Evolutionary conservation across 2,113 vertebrate genomes (phyloP).

Genomic region (Psammodynastes pulverulentus): DNA sequence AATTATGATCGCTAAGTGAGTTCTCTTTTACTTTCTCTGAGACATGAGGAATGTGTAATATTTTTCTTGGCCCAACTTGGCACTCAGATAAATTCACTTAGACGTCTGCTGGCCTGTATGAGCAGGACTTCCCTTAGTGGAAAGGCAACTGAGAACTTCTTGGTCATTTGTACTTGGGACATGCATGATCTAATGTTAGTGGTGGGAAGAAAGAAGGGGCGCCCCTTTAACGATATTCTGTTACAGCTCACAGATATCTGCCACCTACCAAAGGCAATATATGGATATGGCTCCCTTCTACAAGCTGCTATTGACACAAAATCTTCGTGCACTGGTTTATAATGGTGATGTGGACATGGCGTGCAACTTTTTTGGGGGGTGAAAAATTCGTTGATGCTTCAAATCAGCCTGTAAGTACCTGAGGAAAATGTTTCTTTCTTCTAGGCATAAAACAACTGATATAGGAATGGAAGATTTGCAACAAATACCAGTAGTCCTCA

Average conservation of each 20-base stretch:
- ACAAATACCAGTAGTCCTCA: neutral
- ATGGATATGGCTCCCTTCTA: slow-evolving; percentile 24
- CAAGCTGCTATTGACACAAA: neutral
- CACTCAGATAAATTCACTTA: neutral
- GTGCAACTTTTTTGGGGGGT: slow-evolving; percentile 45
- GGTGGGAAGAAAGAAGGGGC: neutral
- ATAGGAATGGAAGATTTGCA: neutral
- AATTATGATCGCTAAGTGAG: neutral
- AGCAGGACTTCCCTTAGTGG: neutral
- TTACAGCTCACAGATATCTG: neutral
- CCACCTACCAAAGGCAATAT: slow-evolving; percentile 14
- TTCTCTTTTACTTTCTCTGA: neutral
- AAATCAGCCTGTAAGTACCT: slow-evolving; percentile 17
- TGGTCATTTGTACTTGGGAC: neutral
- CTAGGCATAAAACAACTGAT: neutral
- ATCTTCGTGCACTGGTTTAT: slow-evolving; percentile 32
- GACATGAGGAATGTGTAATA: neutral
- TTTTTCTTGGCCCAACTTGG: neutral
- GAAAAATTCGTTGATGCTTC: slow-evolving; percentile 42
- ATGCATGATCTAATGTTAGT: too few relatives aligned
- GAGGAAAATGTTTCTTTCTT: neutral
- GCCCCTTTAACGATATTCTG: neutral
- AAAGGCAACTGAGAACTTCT: neutral
- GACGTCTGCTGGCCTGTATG: neutral
- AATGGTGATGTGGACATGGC: slow-evolving; percentile 37